Evolutionary conservation across 2,888 invertebrate species (phyloP), one percentile per base, ranked within the genome.

Genomic region (Euphydryas editha): DNA sequence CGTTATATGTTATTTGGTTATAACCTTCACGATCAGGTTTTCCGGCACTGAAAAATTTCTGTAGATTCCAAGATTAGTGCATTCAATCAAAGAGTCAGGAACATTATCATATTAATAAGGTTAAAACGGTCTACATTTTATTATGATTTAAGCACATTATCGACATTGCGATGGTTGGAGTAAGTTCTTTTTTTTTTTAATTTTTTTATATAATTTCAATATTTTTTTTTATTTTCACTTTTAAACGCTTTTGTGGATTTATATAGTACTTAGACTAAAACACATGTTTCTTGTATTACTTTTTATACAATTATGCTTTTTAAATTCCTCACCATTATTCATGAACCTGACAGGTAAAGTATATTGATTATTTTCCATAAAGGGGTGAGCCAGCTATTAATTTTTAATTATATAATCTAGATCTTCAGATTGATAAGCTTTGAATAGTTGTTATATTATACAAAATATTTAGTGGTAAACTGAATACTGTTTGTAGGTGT

Each of bases 141-240:
- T 18, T 47, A 20, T 47, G 11, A 20, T 20, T 47, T 20, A 20
- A 47, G 18, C 18, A 18, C 47, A 20, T 47, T 20, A 18, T 20
- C 47, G 20, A 20, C 47, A 20, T 47, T 47, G 20, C 20, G 47
- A 20, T 47, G 47, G 13, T 20, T 13, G 47, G 13, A 47, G 47
- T 47, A 47, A 47, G 47, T 47, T 47, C 20, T 5, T 47, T 47
- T 39, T 13, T 20, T 47, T 47, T 17, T 18, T 18, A 46, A 17
- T 46, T 10, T 46, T 8, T 47, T 21, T 47, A 5, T 18, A 20
- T 47, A 30, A 30, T 30, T 30, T 30, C 5, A 7, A 30, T 8
- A n/a, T 65, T 60, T 60, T 39, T 2, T 44, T 21, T 59, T 55
- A 13, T 49, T 15, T 10, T 44, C 36, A 55, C 37, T 46, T n/a